A percentile compares a stretch with the other conserved stretches of the same genome.
Conservation (phyloP, 2,888 invertebrate species). For the Bursaphelenchus okinawaensis region DNA sequence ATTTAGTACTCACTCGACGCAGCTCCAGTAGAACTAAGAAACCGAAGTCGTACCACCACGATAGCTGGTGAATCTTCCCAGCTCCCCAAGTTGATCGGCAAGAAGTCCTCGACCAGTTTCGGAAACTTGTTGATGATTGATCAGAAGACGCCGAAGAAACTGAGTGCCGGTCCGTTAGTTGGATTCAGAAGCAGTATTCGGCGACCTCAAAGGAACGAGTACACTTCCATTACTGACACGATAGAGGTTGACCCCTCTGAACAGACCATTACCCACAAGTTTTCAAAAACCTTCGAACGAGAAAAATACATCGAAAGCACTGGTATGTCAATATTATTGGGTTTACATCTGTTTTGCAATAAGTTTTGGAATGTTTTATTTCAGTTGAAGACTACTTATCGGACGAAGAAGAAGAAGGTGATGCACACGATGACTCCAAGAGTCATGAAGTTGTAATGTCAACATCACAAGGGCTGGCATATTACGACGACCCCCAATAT, state of each 20-base stretch:
- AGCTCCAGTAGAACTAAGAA: background rate
- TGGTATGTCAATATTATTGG: too few species aligned
- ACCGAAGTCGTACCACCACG: conserved; percentile 3
- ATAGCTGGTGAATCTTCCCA: background rate
- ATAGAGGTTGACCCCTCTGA: conserved; percentile 35
- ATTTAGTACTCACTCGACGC: background rate
- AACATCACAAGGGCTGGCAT: conserved; percentile 7
- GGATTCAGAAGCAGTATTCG: background rate
- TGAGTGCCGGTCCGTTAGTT: background rate
- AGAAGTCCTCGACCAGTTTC: background rate
- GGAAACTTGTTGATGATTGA: background rate
- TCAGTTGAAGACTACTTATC: conserved; percentile 14
- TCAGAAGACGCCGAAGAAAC: background rate
- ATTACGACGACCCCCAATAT: conserved; percentile 8
- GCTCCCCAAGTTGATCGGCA: background rate
- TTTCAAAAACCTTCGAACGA: background rate
- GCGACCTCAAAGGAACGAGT: conserved; percentile 37
- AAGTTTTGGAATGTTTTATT: too few species aligned
- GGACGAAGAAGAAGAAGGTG: conserved; percentile 34
- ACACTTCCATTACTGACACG: conserved; percentile 54
- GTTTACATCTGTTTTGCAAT: too few species aligned
- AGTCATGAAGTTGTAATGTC: conserved; percentile 4
- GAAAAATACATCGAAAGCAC: background rate
- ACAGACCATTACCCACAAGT: background rate
- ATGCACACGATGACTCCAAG: conserved; percentile 27